Percentiles rank a stretch among this genome's conserved stretches.
Evolutionary conservation across 2,113 vertebrate genomes (phyloP).

Genomic region (Synchiropus splendidus): DNA sequence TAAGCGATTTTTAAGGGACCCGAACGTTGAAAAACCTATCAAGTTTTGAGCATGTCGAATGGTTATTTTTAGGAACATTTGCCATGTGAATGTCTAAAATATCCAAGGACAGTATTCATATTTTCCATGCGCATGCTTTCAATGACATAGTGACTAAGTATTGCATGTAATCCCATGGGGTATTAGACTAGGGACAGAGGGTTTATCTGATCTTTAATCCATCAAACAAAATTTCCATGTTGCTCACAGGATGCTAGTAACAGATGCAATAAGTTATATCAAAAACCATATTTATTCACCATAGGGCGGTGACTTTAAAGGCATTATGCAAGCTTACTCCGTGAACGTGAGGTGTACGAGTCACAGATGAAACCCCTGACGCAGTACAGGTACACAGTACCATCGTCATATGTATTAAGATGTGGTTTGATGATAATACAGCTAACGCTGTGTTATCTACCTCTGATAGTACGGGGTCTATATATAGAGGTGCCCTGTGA

Average conservation of each 20-base stretch:
- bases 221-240: not conserved
- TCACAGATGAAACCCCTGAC: too few relatives aligned
- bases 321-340: too few relatives aligned
- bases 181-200: slow-evolving; percentile 25
- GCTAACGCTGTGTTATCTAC: slow-evolving; percentile 45
- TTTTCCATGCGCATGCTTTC: slow-evolving; percentile 28
- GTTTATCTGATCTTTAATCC: slow-evolving; percentile 11
- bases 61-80: too few relatives aligned
- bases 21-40: too few relatives aligned
- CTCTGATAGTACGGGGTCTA: slow-evolving; percentile 66
- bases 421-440: slow-evolving; percentile 16
- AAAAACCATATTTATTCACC: too few relatives aligned
- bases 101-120: slow-evolving; percentile 5
- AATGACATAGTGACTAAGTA: slow-evolving; percentile 26
- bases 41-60: too few relatives aligned
- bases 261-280: slow-evolving; percentile 4
- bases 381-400: slow-evolving; percentile 8
- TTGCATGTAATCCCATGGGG: slow-evolving; percentile 29
- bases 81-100: not conserved
- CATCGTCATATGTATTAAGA: not conserved
- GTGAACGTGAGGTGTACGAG: too few relatives aligned
- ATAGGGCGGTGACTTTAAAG: too few relatives aligned
- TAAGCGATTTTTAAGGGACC: too few relatives aligned
- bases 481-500: slow-evolving; percentile 74
- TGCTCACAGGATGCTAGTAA: slow-evolving; percentile 1